A percentile compares a stretch with the other conserved stretches of the same genome.
phyloP scores from a whole-genome alignment of 2,888 invertebrate genomes.

The Panzeria rudis region DNA sequence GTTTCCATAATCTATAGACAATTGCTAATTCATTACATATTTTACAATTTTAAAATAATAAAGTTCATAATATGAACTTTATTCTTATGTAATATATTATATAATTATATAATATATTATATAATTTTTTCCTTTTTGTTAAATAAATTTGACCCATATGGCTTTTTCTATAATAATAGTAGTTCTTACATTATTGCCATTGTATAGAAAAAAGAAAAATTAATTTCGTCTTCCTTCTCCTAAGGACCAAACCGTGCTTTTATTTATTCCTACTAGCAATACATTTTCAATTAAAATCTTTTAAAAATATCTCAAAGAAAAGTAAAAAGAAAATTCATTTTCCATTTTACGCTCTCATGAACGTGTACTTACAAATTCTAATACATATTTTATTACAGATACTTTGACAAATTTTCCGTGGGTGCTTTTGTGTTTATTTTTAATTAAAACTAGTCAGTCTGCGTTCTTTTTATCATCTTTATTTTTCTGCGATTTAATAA shows the following conservation, averaged over 20 bases:
- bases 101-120: no score
- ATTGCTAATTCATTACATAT: no score
- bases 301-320: background rate
- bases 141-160: no score
- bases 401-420: constrained; percentile 7
- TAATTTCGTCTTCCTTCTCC: no score
- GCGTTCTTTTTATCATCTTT: background rate
- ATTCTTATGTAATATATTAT: no score
- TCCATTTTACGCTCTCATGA: constrained; percentile 1
- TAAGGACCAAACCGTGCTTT: background rate
- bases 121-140: no score
- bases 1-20: no score
- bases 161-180: no score
- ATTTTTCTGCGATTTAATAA: constrained; percentile 15
- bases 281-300: background rate
- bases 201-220: no score
- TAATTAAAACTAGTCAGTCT: constrained; percentile 33
- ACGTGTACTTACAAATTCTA: background rate
- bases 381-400: constrained; percentile 8
- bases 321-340: constrained; percentile 8
- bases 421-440: constrained; percentile 21
- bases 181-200: no score
- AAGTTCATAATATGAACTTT: no score
- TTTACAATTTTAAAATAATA: no score
- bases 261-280: background rate